phyloP scores from a whole-genome alignment of 2,888 invertebrate genomes.

The Melieria crassipennis region DNA sequence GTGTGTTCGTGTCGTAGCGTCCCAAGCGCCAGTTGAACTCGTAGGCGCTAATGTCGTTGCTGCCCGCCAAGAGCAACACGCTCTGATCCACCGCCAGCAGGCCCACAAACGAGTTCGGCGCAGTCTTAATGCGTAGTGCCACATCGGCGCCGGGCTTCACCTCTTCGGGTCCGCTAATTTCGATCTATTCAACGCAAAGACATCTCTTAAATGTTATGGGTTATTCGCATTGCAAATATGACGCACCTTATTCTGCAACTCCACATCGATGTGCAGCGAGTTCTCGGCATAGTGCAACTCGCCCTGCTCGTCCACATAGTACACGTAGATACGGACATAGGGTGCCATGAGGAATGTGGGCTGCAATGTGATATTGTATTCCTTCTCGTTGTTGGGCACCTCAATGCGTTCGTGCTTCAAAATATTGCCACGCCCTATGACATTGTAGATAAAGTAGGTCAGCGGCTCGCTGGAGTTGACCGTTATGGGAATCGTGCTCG shows the following conservation, averaged over 20 bases:
- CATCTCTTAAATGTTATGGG: background rate
- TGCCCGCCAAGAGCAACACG: constrained; percentile 76
- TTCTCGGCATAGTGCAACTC: constrained; percentile 87
- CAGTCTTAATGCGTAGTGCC: constrained; percentile 81
- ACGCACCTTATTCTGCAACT: constrained; percentile 66
- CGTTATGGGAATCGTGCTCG: constrained; percentile 70
- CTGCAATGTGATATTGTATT: constrained; percentile 74
- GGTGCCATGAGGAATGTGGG: constrained; percentile 84
- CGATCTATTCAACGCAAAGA: constrained; percentile 67
- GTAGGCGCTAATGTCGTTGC: constrained; percentile 68
- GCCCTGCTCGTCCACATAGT: constrained; percentile 78
- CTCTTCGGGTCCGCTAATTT: constrained; percentile 74
- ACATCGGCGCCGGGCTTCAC: constrained; percentile 82
- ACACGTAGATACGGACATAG: constrained; percentile 81
- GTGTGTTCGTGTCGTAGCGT: constrained; percentile 69
- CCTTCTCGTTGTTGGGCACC: constrained; percentile 63
- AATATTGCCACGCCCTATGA: constrained; percentile 87
- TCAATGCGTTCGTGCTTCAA: constrained; percentile 78
- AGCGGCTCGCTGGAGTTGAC: constrained; percentile 81
- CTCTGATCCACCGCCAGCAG: constrained; percentile 89
- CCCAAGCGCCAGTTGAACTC: constrained; percentile 72
- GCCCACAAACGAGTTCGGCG: constrained; percentile 87
- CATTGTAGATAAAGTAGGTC: constrained; percentile 78
- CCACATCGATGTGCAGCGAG: constrained; percentile 79
- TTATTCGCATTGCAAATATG: background rate